Base-by-base conservation (phyloP, 2,797 vertebrate genomes). In the Coregonus ussuriensis region DNA sequence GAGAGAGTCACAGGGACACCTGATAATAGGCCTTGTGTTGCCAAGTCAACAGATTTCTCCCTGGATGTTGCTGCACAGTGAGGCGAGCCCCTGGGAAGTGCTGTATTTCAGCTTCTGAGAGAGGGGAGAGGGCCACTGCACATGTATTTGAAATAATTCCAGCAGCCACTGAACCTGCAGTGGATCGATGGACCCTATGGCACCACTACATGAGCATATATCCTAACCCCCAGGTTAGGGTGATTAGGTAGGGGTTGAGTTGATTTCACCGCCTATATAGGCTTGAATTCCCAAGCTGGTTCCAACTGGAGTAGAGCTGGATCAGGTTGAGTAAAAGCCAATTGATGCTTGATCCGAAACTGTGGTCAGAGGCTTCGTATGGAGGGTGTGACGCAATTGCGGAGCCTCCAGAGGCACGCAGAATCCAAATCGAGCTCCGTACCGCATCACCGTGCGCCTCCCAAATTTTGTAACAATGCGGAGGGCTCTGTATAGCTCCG, bases 1-100 rank as follows among this genome's bases (percentile, higher is more conserved):
- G 81, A 75, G 76, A 85, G 79, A 86, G 86, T 85, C 70, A 87
- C 86, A 84, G 83, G 84, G 79, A 68, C 67, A 41, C 53, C 85
- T 83, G 83, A 86, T 84, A 77, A 79, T 82, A 76, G 63, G 68
- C 77, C 80, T 74, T 69, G 78, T 77, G 70, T 70, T 83, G 87
- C 85, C 72, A 77, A 81, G 87, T 89, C 86, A 85, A 91, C 86
- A 85, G 72, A 84, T 87, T 84, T 81, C 54, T 71, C 62, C 62
- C 67, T 62, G 53, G 72, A 74, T 77, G 75, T 62, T 52, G 74
- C 74, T 81, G 79, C 82, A 85, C 52, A 16, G 54, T 4, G 33
- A 35, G 18, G 79, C 74, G 74, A 41, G 78, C 77, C 79, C 65
- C 71, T 71, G 71, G 74, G 65, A 76, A 79, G 72, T 53, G 9